These are phyloP conservation scores for Linnaemya tessellans DNA, from an alignment of 2,888 invertebrate species.

Conservation along the genomic window DNA sequence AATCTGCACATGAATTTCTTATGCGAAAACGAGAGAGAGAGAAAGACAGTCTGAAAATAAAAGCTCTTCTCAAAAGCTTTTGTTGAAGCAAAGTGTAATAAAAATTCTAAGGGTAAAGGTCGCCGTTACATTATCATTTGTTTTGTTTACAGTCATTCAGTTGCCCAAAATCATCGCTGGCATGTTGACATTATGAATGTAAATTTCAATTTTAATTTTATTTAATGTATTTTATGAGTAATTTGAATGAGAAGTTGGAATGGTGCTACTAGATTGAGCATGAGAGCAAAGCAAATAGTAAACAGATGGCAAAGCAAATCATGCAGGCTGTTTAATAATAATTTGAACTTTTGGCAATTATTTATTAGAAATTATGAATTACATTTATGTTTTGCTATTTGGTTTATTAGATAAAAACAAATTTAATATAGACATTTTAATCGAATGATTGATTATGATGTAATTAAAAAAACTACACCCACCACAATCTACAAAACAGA, in stretches of 20 bases:
- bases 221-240: background rate
- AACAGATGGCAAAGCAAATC: background rate
- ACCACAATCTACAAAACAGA: no score
- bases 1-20: no score
- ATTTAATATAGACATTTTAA: no score
- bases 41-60: background rate
- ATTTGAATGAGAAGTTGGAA: background rate
- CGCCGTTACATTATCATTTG: slow-evolving; percentile 60
- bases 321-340: slow-evolving; percentile 11
- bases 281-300: background rate
- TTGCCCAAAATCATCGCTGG: slow-evolving; percentile 56
- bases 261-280: background rate
- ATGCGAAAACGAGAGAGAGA: no score
- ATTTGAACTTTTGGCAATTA: slow-evolving; percentile 19
- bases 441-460: no score
- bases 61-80: slow-evolving; percentile 41
- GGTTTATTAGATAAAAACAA: background rate
- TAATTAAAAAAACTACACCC: no score
- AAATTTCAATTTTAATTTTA: background rate
- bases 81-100: slow-evolving; percentile 5
- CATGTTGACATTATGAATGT: slow-evolving; percentile 53
- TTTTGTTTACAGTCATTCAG: slow-evolving; percentile 60
- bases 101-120: slow-evolving; percentile 53
- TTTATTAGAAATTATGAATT: slow-evolving; percentile 33
- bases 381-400: background rate